Base-by-base conservation (phyloP, 2,888 invertebrate genomes). In the Eulithis prunata region DNA sequence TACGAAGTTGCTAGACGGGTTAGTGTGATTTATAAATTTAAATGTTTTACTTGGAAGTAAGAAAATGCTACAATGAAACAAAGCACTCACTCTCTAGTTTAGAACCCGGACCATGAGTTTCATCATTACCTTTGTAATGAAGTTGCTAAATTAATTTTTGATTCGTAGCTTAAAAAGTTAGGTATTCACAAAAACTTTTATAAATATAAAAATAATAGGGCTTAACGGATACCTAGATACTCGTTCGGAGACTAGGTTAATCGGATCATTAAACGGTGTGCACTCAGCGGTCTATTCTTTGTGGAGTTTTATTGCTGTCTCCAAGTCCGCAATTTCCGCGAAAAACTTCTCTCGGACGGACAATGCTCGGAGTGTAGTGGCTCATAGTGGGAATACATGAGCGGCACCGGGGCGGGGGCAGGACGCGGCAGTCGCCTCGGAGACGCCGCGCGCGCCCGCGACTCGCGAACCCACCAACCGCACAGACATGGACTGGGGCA, bases 401-500 rank as follows among this genome's bases (percentile, higher is more conserved):
- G 80, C 80, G 84, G 83, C 86, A 83, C 79, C 78, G 84, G 87
- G 84, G 87, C 84, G 88, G 86, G 88, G 81, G 87, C 88, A 87
- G 87, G 90, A 86, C 84, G 88, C 91, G 90, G 89, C 93, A 93
- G 92, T 93, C 87, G 88, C 77, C 79, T 84, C 84, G 85, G 82
- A 85, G 88, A 87, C 89, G 88, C 83, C 87, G 88, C 88, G 84
- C 87, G 89, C 88, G 90, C 88, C 84, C 87, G 89, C 88, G 90
- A 85, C 85, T 83, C 85, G 83, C 82, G 78, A 64, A 73, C 73
- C 63, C 76, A 72, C 51, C 21, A 14, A 78, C 76, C 75, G 78
- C 80, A 74, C 76, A 84, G 87, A 83, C 85, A 93, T 93, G 93
- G 92, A 93, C 85, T 93, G 93, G 93, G 93, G 93, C 88, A 90